Percentiles rank a stretch among this genome's conserved stretches.
These are phyloP conservation scores for Acridotheres tristis DNA, from an alignment of 2,797 vertebrate genomes.

Conservation along the genomic window DNA sequence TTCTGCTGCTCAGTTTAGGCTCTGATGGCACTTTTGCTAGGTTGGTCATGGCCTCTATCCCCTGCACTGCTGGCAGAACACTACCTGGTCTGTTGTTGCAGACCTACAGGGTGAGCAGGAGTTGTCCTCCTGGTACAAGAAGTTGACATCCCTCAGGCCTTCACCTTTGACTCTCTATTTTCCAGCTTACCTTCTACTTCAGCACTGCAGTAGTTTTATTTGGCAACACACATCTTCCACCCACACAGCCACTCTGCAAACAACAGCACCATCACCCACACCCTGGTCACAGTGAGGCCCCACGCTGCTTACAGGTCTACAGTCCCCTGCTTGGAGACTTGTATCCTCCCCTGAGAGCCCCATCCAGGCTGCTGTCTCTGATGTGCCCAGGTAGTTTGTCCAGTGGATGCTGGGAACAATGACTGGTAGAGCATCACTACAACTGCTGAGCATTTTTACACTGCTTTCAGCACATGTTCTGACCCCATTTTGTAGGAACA, in stretches of 20 bases:
- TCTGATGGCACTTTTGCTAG: not conserved
- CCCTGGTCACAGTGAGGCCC: too few relatives aligned
- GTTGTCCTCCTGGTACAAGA: not conserved
- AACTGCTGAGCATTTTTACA: fast-evolving
- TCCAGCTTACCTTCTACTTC: not conserved
- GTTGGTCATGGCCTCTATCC: not conserved
- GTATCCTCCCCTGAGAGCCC: not conserved
- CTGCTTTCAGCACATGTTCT: not conserved
- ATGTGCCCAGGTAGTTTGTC: not conserved
- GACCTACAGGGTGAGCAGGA: not conserved
- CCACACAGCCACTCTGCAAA: fast-evolving
- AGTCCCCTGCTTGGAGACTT: not conserved
- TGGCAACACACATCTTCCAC: not conserved
- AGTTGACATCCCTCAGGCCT: not conserved
- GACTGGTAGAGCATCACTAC: not conserved
- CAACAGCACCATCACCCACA: fast-evolving
- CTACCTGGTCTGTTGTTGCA: not conserved
- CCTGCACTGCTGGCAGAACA: not conserved
- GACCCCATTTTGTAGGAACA: not conserved
- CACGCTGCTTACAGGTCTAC: fast-evolving
- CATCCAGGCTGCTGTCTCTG: not conserved
- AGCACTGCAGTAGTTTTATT: not conserved
- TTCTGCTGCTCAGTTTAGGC: not conserved
- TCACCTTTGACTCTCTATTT: not conserved
- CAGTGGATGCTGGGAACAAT: not conserved